Base-by-base conservation (phyloP, 2,888 invertebrate genomes). In the Petrolisthes manimaculis region DNA sequence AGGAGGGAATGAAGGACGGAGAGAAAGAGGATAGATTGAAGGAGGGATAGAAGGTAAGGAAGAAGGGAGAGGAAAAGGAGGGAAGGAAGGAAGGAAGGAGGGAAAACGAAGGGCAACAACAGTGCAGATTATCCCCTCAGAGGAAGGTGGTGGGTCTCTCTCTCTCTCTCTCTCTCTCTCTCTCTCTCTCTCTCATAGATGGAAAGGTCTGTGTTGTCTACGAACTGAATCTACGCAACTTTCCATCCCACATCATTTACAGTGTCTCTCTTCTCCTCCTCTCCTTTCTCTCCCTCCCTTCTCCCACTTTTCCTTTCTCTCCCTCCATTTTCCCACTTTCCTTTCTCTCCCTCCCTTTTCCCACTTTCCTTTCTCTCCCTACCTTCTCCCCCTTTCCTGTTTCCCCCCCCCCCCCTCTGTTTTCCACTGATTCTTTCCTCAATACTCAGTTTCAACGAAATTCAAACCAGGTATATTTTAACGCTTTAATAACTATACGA, bases 101-200 rank as follows among this genome's bases (percentile, higher is more conserved):
- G 37, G 74, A n/a, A 74, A 37, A 12, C 37, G 21, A 18, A 71
- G 6, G 71, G 71, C 21, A 37, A 37, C 21, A 9, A n/a, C 67
- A 67, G 67, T 12, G 67, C 18, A 67, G 67, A 18, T 12, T 12
- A 18, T 12, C 18, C 12, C 14, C 14, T 12, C 18, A 67, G 67
- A 67, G 18, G 67, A 67, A 14, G 12, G 67, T 12, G 67, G 67
- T 12, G 67, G 67, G 67, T 37, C 37, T 37, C 37, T 37, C 9
- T 69, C 69, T 69, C 69, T 69, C 69, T 69, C 69, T 69, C 69
- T 69, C 69, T 69, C 69, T 69, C 69, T 69, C 69, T 69, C 69
- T 69, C 69, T 69, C 69, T 69, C 69, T 69, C 69, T 69, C 69
- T 69, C 69, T 69, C 69, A 5, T n/a, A n/a, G 69, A 69, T 5